Evolutionary conservation across 2,888 invertebrate species (phyloP).

Genomic region (Perdita meconis): DNA sequence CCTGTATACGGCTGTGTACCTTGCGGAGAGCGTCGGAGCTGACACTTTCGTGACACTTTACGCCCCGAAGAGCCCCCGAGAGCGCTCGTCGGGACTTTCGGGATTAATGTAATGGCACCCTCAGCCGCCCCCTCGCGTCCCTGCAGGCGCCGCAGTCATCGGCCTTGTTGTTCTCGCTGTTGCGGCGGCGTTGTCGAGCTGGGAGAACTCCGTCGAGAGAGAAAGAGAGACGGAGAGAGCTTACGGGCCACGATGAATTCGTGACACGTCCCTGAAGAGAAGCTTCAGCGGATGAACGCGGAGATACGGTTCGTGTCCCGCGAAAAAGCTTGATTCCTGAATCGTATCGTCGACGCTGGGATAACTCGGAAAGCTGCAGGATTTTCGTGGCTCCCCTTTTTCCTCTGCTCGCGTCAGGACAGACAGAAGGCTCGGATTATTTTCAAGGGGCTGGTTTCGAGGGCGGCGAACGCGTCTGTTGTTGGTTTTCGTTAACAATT

Average conservation of each 20-base stretch:
- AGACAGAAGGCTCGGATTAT: background rate
- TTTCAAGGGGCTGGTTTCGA: conserved; percentile 13
- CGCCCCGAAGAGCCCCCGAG: conserved; percentile 66
- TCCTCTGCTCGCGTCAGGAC: background rate
- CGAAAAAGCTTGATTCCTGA: conserved; percentile 20
- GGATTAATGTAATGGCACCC: conserved; percentile 68
- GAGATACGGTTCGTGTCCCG: background rate
- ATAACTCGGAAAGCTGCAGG: background rate
- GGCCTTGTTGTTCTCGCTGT: conserved; percentile 48
- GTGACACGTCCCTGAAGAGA: conserved; percentile 51
- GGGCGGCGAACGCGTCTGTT: conserved; percentile 26
- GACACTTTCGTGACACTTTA: conserved; percentile 76
- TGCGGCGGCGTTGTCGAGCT: conserved; percentile 41
- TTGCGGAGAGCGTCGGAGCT: conserved; percentile 74
- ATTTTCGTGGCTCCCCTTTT: background rate
- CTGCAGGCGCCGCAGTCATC: conserved; percentile 31
- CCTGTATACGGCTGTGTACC: conserved; percentile 54
- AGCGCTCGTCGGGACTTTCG: conserved; percentile 67
- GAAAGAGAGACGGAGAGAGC: background rate
- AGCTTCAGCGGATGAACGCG: conserved; percentile 25
- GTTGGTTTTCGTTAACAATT: conserved; percentile 56
- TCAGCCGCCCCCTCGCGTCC: conserved; percentile 34
- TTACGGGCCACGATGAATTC: conserved; percentile 47
- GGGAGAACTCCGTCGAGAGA: conserved; percentile 13
- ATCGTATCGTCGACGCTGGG: background rate